phyloP scores from a whole-genome alignment of 1,140 invertebrate genomes.

The Hormaphis cornu region DNA sequence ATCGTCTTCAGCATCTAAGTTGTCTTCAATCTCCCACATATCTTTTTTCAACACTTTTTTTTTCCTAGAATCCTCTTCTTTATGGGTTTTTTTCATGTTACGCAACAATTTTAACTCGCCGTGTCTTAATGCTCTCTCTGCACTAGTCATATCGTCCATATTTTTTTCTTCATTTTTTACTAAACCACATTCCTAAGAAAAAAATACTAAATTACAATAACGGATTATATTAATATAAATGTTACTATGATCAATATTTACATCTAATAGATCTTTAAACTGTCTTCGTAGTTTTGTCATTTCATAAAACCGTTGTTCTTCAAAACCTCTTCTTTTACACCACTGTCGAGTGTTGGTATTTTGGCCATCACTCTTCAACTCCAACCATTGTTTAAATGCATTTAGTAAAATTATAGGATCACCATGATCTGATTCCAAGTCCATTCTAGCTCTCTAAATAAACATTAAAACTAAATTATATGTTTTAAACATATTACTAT shows the following conservation, averaged over 20 bases:
- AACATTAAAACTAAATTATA: not conserved
- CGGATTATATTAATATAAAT: not conserved
- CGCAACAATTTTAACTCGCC: constrained; percentile 80
- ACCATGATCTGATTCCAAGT: constrained; percentile 84
- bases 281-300: constrained; percentile 85
- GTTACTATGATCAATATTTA: constrained; percentile 39
- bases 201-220: not conserved
- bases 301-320: constrained; percentile 95
- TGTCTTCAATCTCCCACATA: constrained; percentile 48
- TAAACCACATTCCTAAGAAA: constrained; percentile 56
- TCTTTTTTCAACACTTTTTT: constrained; percentile 61
- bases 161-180: constrained; percentile 47
- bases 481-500: not conserved
- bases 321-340: constrained; percentile 77
- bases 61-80: constrained; percentile 56
- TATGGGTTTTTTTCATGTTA: constrained; percentile 60
- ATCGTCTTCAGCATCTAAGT: constrained; percentile 47
- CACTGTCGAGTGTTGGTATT: constrained; percentile 53
- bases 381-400: constrained; percentile 81
- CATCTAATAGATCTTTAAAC: constrained; percentile 74
- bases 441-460: constrained; percentile 61
- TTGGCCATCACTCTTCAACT: constrained; percentile 52
- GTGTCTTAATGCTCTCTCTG: constrained; percentile 67
- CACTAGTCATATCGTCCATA: constrained; percentile 54
- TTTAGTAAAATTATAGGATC: constrained; percentile 89